These are phyloP conservation scores for Podarcis siculus DNA, from an alignment of 2,797 vertebrate species.

Conservation along the genomic window DNA sequence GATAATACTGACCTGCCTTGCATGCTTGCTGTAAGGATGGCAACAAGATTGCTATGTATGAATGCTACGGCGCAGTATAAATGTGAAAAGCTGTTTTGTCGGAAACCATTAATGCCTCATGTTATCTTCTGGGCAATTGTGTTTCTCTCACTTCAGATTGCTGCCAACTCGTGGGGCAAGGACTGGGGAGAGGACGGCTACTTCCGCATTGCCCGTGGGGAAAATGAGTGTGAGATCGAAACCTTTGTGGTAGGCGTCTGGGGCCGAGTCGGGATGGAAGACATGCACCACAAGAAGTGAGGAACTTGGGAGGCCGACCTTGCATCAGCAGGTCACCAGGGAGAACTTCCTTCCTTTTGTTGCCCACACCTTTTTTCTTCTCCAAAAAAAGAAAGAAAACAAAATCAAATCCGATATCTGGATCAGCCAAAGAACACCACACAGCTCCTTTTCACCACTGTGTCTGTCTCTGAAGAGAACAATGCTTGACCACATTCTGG, in stretches of 20 bases:
- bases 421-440: background rate
- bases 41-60: background rate
- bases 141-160: constrained; percentile 78
- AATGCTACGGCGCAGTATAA: background rate
- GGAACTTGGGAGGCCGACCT: background rate
- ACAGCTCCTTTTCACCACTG: background rate
- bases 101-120: background rate
- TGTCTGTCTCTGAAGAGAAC: background rate
- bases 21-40: background rate
- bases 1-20: background rate
- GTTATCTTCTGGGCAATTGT: accelerated
- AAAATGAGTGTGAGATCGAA: constrained; percentile 96
- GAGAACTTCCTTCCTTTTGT: background rate
- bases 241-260: constrained; percentile 93
- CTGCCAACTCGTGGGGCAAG: constrained; percentile 96
- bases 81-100: background rate
- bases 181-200: constrained; percentile 93
- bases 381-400: background rate
- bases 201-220: constrained; percentile 91
- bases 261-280: constrained; percentile 94
- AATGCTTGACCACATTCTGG: background rate
- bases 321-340: background rate
- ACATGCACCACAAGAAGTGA: constrained; percentile 84
- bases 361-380: background rate
- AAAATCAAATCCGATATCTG: background rate